A percentile compares a stretch with the other conserved stretches of the same genome.
Conservation (phyloP, 2,888 invertebrate species). For the Rhagium mordax region DNA sequence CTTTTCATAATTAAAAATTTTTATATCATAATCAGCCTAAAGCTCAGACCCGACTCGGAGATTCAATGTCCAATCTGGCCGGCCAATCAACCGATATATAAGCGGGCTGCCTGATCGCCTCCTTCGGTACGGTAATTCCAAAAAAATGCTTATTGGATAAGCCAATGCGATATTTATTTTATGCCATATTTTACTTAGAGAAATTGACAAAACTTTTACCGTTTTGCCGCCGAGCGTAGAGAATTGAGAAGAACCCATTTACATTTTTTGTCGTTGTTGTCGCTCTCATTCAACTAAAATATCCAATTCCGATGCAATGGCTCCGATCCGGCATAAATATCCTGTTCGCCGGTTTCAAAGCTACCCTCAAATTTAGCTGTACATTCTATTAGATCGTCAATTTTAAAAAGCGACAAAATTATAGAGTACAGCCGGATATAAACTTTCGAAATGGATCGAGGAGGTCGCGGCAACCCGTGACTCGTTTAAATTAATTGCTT, state of each 20-base stretch:
- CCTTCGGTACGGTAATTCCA: too few relatives aligned
- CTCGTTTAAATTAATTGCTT: slow-evolving; percentile 4
- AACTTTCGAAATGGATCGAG: neutral
- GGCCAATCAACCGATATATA: too few relatives aligned
- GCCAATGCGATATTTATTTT: neutral
- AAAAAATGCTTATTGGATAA: too few relatives aligned
- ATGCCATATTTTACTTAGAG: neutral
- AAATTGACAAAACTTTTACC: neutral
- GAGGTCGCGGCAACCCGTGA: neutral
- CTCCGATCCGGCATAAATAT: neutral
- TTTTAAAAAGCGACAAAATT: neutral
- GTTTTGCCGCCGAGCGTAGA: neutral
- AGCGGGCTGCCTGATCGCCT: too few relatives aligned
- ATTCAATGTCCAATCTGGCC: too few relatives aligned
- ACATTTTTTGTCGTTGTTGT: neutral
- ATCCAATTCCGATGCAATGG: neutral
- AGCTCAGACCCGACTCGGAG: too few relatives aligned
- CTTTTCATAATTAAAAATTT: neutral
- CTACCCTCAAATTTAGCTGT: neutral
- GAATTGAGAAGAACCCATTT: neutral
- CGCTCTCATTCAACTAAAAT: neutral
- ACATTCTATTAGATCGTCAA: neutral
- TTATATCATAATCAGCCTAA: neutral
- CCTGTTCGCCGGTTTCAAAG: neutral
- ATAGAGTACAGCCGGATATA: neutral